Evolutionary conservation across 2,797 vertebrate genomes (phyloP), one percentile per base, ranked within the genome.

Genomic region (Cyprinodon diabolis): DNA sequence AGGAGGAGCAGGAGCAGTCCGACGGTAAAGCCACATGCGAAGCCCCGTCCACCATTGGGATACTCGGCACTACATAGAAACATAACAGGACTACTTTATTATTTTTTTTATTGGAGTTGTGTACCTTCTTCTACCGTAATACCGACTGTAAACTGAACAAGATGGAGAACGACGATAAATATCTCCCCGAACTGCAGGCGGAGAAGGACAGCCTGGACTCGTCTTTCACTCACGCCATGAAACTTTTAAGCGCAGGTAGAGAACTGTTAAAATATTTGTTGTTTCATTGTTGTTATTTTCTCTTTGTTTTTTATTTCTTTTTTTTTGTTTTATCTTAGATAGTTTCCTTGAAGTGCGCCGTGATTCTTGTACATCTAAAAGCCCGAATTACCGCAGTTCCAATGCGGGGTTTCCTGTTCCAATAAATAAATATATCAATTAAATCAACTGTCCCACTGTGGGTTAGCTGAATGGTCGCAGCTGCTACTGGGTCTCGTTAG

Each of bases 181-280:
- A 99, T 72, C 92, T 99, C n/a, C 97, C 97, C 1, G 97, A 99
- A 93, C 96, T 99, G 49, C 94, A 97, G 92, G 98, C 98, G 0
- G 98, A 99, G 74, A 99, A 98, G 87, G 98, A 99, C 91, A 99
- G 97, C 54, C 88, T 99, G 85, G 98, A 99, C 88, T 95, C 97
- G 12, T 99, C 97, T 11, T 99, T 99, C 90, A 98, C 97, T 0
- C 97, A 99, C 83, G 97, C 97, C 45, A 97, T 96, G 96, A 97
- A 98, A 96, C 95, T 99, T 82, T 93, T 99, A 69, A 94, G 94
- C 48, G 95, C 95, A 95, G 97, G 97, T 97, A 93, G 95, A 94
- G 81, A 79, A 25, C 40, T 49, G 52, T 48, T 30, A 12, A n/a
- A 6, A 14, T 4, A 23, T 25, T 69, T 30, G 7, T 4, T 56